Conservation (phyloP, 64 coral and sea anemone genomes). For the Pachyseris speciosa region DNA sequence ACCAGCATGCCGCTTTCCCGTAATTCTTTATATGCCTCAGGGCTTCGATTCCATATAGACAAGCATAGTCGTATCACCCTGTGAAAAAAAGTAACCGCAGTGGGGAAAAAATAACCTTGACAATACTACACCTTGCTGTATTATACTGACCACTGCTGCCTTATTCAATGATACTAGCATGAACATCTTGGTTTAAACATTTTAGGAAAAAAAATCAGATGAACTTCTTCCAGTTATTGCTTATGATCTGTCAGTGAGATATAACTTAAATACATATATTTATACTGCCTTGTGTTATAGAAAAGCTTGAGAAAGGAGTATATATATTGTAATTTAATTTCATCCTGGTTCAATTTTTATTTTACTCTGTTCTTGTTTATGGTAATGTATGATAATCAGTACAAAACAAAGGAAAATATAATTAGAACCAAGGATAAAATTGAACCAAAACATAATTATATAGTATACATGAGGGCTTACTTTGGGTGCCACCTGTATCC, state of each 20-base stretch:
- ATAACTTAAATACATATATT: too few relatives aligned
- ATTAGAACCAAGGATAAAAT: neutral
- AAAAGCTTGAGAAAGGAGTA: too few relatives aligned
- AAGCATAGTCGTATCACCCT: conserved; percentile 73
- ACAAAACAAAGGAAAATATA: neutral
- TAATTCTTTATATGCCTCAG: conserved; percentile 53
- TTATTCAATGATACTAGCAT: neutral
- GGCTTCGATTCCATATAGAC: conserved; percentile 60
- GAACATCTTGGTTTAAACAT: too few relatives aligned
- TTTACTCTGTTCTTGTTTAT: too few relatives aligned
- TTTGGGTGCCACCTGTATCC: conserved; percentile 68
- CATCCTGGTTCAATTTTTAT: too few relatives aligned
- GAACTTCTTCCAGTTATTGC: too few relatives aligned
- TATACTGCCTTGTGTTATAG: too few relatives aligned
- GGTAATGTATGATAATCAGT: too few relatives aligned
- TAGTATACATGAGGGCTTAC: conserved; percentile 19
- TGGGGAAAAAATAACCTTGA: neutral
- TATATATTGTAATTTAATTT: too few relatives aligned
- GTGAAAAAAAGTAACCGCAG: neutral
- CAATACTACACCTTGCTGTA: neutral
- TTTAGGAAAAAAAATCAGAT: too few relatives aligned
- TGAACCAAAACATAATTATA: neutral
- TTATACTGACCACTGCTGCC: neutral
- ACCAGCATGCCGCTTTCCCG: conserved; percentile 46
- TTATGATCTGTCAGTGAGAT: too few relatives aligned